Percentiles rank a stretch among this genome's conserved stretches.
These are phyloP conservation scores for Drosophila subpulchrella DNA, from an alignment of 1,140 invertebrate species.

Conservation along the genomic window DNA sequence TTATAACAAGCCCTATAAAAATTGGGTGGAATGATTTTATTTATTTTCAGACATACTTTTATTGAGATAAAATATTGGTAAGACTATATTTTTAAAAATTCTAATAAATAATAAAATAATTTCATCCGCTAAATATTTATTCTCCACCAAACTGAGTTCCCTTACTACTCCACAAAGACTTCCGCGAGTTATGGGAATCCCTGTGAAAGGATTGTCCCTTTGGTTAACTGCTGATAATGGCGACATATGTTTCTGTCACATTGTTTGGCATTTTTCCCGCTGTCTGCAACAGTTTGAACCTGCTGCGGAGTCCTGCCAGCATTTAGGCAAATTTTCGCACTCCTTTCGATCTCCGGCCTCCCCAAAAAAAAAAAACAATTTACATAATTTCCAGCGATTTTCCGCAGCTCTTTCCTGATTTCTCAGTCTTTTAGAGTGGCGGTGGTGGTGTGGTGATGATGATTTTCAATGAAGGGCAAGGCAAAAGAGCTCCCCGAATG, in stretches of 20 bases:
- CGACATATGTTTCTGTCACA: conserved; percentile 78
- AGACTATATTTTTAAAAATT: too few species aligned
- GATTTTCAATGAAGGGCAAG: conserved; percentile 36
- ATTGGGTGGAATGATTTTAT: too few species aligned
- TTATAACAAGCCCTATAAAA: too few species aligned
- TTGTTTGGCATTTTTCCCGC: conserved; percentile 43
- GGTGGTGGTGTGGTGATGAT: conserved; percentile 11
- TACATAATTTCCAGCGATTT: conserved; percentile 79
- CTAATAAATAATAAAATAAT: neutral
- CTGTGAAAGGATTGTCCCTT: conserved; percentile 57
- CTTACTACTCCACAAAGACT: neutral
- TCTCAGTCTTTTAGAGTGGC: neutral
- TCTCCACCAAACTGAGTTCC: neutral
- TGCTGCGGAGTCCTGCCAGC: conserved; percentile 46
- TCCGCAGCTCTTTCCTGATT: conserved; percentile 44
- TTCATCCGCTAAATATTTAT: neutral
- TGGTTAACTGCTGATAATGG: conserved; percentile 57
- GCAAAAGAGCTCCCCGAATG: conserved; percentile 21
- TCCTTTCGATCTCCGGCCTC: conserved; percentile 38
- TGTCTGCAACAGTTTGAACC: conserved; percentile 61
- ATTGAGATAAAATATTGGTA: too few species aligned
- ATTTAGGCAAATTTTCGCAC: conserved; percentile 81
- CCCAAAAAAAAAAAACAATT: conserved; percentile 56
- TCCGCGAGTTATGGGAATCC: conserved; percentile 14
- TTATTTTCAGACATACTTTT: too few species aligned